Percentiles rank a stretch among this genome's conserved stretches.
These are phyloP conservation scores for Spea bombifrons DNA, from an alignment of 2,113 vertebrate genomes.

Conservation along the genomic window DNA sequence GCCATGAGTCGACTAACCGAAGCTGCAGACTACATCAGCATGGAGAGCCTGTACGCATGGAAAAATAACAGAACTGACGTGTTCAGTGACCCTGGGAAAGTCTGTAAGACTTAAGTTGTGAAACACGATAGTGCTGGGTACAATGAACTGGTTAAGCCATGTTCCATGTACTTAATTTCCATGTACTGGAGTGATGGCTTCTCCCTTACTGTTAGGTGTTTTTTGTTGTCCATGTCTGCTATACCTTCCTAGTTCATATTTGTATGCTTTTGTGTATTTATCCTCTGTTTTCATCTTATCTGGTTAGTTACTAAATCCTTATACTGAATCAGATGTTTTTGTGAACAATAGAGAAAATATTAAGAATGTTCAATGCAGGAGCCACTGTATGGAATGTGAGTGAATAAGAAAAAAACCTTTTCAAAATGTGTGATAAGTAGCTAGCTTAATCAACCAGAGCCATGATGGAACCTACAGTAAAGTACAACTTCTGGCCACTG, in stretches of 20 bases:
- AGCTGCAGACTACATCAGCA: conserved; percentile 56
- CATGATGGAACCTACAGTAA: too few relatives aligned
- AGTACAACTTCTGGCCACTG: too few relatives aligned
- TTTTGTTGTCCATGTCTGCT: not conserved
- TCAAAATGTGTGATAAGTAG: too few relatives aligned
- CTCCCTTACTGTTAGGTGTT: not conserved
- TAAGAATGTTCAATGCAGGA: too few relatives aligned
- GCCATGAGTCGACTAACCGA: conserved; percentile 56
- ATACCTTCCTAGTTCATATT: not conserved
- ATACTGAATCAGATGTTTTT: too few relatives aligned
- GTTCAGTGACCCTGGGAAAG: conserved; percentile 60
- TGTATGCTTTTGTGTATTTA: too few relatives aligned
- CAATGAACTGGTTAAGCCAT: conserved; percentile 49
- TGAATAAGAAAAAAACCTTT: too few relatives aligned
- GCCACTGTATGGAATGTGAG: too few relatives aligned
- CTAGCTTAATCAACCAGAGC: too few relatives aligned
- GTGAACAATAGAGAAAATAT: too few relatives aligned
- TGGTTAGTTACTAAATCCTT: too few relatives aligned
- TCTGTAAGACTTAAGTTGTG: conserved; percentile 64
- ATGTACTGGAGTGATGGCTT: not conserved
- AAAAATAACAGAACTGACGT: conserved; percentile 68
- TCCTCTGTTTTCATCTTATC: too few relatives aligned
- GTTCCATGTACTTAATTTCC: conserved; percentile 23
- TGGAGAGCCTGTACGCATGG: conserved; percentile 64
- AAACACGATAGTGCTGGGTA: conserved; percentile 56